Conservation (phyloP, 2,888 invertebrate species). For the Cataglyphis rosenhaueri region DNA sequence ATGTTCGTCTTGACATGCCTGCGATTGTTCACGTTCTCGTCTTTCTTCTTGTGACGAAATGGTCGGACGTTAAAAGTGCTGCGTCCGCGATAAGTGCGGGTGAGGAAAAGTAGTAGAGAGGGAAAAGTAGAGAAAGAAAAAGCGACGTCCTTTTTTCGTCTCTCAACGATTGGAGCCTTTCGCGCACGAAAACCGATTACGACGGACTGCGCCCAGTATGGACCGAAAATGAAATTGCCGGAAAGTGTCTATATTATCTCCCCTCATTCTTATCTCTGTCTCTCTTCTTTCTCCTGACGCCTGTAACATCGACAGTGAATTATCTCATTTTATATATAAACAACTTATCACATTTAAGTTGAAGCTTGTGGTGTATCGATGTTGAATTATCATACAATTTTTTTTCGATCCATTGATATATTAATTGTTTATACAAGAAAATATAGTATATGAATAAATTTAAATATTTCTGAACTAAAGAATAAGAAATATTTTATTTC, state of each 20-base stretch:
- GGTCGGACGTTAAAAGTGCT: slow-evolving; percentile 76
- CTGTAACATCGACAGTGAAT: slow-evolving; percentile 8
- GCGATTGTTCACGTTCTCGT: slow-evolving; percentile 74
- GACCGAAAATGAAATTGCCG: slow-evolving; percentile 75
- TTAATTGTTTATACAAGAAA: not conserved
- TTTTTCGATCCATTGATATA: not conserved
- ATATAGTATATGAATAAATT: not conserved
- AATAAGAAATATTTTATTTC: not conserved
- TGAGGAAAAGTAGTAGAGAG: slow-evolving; percentile 43
- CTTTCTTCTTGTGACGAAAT: slow-evolving; percentile 70
- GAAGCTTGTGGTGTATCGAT: not conserved
- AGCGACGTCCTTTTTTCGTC: slow-evolving; percentile 69
- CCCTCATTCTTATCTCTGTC: slow-evolving; percentile 23
- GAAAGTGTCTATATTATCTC: slow-evolving; percentile 75
- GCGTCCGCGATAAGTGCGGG: slow-evolving; percentile 70
- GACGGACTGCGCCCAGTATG: slow-evolving; percentile 64
- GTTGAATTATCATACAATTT: not conserved
- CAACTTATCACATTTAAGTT: not conserved
- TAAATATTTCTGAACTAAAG: not conserved
- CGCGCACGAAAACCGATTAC: slow-evolving; percentile 74
- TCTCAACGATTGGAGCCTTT: slow-evolving; percentile 60
- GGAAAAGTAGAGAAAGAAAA: slow-evolving; percentile 51
- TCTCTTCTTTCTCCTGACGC: not conserved
- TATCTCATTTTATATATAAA: slow-evolving; percentile 27
- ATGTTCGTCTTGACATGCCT: slow-evolving; percentile 73